phyloP scores from a whole-genome alignment of 1,140 invertebrate species.

The Papilio dardanus region DNA sequence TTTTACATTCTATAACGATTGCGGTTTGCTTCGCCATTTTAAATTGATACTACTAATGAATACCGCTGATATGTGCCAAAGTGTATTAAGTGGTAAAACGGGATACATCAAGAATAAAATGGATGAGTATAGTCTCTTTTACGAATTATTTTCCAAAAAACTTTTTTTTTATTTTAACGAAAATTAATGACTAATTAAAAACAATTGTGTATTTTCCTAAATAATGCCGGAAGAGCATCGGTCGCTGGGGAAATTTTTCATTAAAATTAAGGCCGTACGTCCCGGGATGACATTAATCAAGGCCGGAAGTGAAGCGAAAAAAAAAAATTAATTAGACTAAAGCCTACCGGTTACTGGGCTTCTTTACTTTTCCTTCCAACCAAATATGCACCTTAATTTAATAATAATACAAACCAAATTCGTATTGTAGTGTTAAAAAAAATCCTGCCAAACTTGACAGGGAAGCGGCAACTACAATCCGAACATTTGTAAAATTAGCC shows the following conservation, averaged over 20 bases:
- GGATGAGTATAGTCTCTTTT: not conserved
- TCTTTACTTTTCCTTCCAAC: not conserved
- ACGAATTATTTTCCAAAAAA: not conserved
- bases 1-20: slow-evolving; percentile 42
- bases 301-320: slow-evolving; percentile 44
- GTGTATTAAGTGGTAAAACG: not conserved
- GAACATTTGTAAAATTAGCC: slow-evolving; percentile 31
- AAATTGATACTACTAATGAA: slow-evolving; percentile 31
- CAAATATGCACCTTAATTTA: not conserved
- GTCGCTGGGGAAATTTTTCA: slow-evolving; percentile 75
- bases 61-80: slow-evolving; percentile 22
- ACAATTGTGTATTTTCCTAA: slow-evolving; percentile 53
- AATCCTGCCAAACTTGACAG: slow-evolving; percentile 19
- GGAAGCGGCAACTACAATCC: slow-evolving; percentile 26
- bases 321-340: slow-evolving; percentile 54
- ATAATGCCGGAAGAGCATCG: slow-evolving; percentile 48
- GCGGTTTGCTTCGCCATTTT: slow-evolving; percentile 35
- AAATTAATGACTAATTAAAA: slow-evolving; percentile 49
- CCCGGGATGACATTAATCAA: slow-evolving; percentile 66
- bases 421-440: not conserved
- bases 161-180: not conserved
- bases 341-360: slow-evolving; percentile 18
- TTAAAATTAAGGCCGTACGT: slow-evolving; percentile 67
- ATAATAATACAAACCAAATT: not conserved
- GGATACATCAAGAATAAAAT: not conserved